Base-by-base conservation (phyloP, 2,113 vertebrate genomes). In the Nesoenas mayeri region DNA sequence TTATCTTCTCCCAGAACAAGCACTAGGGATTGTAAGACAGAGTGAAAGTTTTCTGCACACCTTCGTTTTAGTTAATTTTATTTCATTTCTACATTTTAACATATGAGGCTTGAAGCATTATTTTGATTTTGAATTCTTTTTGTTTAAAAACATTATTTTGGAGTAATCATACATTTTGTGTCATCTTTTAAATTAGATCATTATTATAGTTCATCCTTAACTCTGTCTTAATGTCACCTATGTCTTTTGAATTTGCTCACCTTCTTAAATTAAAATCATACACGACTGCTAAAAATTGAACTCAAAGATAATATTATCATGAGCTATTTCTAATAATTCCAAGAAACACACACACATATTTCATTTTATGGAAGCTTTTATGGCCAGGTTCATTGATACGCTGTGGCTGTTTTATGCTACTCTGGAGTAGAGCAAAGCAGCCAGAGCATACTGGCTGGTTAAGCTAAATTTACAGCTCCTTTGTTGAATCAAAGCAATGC, bases 351-450 rank as follows among this genome's bases (percentile, higher is more conserved):
- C 26, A 74, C 47, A 81, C 64, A 66, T 12, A 79, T 73, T 88
- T 93, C 42, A 80, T 84, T 91, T 93, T 79, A 83, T 79, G 50
- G 44, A 93, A 85, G 57, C 3, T 91, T 96, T 97, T 94, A 87
- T 64, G 61, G 42, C 19, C 53, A 87, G 18, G 61, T 91, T 89
- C 73, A 89, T 47, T 92, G 92, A 93, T 84, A 75, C 47, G 94
- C 65, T 91, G 77, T 67, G 80, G 86, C 57, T 92, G 65, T 64
- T 96, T 95, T 81, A 89, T 64, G 72, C 95, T 92, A 5, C 80
- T 89, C 86, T 75, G 69, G 89, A 93, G 89, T 2, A 85, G 94
- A 51, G 79, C 77, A 96, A 74, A 83, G 67, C 75, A 93, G 73
- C 38, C 77, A 95, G 90, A 95, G 69, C 56, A 44, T 9, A 81